These are phyloP conservation scores for Paramormyrops hopkinsi DNA, from an alignment of 2,797 vertebrate genomes.

Conservation along the genomic window DNA sequence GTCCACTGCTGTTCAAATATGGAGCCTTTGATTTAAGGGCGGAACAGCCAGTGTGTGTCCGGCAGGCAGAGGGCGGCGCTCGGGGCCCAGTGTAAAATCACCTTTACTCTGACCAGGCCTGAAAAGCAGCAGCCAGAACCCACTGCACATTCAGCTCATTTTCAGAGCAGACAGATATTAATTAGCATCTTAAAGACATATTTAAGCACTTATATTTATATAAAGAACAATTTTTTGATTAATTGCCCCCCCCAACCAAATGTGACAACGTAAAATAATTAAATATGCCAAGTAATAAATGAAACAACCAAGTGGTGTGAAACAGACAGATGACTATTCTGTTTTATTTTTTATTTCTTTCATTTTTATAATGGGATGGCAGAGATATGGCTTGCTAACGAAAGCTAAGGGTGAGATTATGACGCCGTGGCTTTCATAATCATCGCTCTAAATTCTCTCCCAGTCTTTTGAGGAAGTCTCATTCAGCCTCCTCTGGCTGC, in stretches of 20 bases:
- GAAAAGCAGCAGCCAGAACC: not conserved
- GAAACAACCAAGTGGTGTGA: not conserved
- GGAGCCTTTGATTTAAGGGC: not conserved
- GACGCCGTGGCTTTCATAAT: slow-evolving; percentile 40
- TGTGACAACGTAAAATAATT: not conserved
- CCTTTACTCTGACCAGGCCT: not conserved
- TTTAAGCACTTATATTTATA: not conserved
- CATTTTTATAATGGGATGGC: not conserved
- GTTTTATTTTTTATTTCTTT: not conserved
- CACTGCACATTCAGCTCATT: not conserved
- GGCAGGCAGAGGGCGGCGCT: not conserved
- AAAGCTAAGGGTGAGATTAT: slow-evolving; percentile 38
- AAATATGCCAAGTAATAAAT: slow-evolving; percentile 1
- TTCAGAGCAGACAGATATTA: not conserved
- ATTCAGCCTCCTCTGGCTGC: slow-evolving; percentile 61
- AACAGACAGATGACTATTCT: not conserved
- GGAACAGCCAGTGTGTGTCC: not conserved
- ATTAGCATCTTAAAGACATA: not conserved
- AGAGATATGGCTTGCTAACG: slow-evolving; percentile 26
- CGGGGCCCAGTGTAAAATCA: not conserved
- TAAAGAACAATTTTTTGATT: not conserved
- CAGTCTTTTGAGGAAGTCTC: slow-evolving; percentile 56
- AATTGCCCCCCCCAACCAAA: not conserved
- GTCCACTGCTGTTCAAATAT: not conserved
- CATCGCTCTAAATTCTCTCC: slow-evolving; percentile 45